Conservation (phyloP, 2,797 vertebrate genomes). For the Melanotaenia trifasciata region DNA sequence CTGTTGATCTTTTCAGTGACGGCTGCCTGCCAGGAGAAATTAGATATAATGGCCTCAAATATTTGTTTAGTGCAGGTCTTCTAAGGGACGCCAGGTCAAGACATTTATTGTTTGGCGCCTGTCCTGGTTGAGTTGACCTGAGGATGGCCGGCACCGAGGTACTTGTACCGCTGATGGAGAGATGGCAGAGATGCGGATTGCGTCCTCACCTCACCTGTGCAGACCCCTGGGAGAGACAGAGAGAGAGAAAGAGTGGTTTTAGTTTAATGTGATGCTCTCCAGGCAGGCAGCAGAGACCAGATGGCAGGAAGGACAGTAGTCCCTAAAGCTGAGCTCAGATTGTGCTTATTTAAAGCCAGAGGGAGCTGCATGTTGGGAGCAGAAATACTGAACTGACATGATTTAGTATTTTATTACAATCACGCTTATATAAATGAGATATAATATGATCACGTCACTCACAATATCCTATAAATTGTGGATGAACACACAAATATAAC, state of each 20-base stretch:
- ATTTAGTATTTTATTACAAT: conserved; percentile 22
- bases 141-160: conserved; percentile 69
- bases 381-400: conserved; percentile 26
- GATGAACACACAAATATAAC: conserved; percentile 13
- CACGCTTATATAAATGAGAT: neutral
- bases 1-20: conserved; percentile 68
- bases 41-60: conserved; percentile 77
- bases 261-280: conserved; percentile 47
- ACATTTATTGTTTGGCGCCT: conserved; percentile 68
- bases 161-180: conserved; percentile 64
- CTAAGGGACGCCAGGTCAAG: conserved; percentile 55
- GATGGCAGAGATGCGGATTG: conserved; percentile 59
- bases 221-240: conserved; percentile 54
- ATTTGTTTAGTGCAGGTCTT: conserved; percentile 76
- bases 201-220: conserved; percentile 66
- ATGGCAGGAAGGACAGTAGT: conserved; percentile 61
- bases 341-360: conserved; percentile 58
- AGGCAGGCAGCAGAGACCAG: conserved; percentile 53
- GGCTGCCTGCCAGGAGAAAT: conserved; percentile 60
- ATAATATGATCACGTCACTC: neutral
- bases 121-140: conserved; percentile 68
- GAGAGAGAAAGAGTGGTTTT: conserved; percentile 56
- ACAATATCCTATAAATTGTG: neutral
- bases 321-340: conserved; percentile 47
- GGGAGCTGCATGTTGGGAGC: conserved; percentile 45